phyloP scores from a whole-genome alignment of 2,888 invertebrate genomes.

The Piscicola geometra region DNA sequence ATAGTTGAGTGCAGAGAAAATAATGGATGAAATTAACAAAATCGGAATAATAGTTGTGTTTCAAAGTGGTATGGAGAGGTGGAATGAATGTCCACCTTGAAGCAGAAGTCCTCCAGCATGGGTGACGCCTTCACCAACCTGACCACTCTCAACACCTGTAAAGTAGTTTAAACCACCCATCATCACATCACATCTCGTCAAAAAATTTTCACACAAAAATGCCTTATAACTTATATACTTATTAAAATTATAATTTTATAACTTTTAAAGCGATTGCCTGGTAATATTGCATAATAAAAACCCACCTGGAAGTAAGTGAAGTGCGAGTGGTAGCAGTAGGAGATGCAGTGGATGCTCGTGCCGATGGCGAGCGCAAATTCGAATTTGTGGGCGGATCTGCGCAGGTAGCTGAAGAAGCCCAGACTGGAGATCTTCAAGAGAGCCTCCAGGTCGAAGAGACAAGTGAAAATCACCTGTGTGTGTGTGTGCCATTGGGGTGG shows the following conservation, averaged over 20 bases:
- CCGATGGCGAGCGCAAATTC: slow-evolving; percentile 87
- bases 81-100: too few species aligned
- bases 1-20: too few species aligned
- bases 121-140: slow-evolving; percentile 96
- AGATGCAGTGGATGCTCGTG: slow-evolving; percentile 87
- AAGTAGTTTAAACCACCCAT: slow-evolving; percentile 1
- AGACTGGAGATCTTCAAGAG: slow-evolving; percentile 95
- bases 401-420: slow-evolving; percentile 88
- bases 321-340: slow-evolving; percentile 75
- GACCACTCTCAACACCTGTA: slow-evolving; percentile 85
- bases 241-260: neutral
- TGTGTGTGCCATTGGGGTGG: too few species aligned
- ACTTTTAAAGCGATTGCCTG: neutral
- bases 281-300: too few species aligned
- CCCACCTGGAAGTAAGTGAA: slow-evolving; percentile 93
- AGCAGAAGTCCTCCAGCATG: slow-evolving; percentile 87
- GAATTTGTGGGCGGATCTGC: slow-evolving; percentile 94
- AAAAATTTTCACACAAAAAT: neutral
- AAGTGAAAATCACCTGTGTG: slow-evolving; percentile 84
- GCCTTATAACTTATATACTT: neutral
- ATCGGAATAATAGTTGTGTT: too few species aligned
- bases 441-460: slow-evolving; percentile 87
- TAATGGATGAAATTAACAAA: too few species aligned
- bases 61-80: too few species aligned
- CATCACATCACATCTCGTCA: neutral